A percentile compares a stretch with the other conserved stretches of the same genome.
These are phyloP conservation scores for Hemibagrus wyckioides DNA, from an alignment of 2,113 vertebrate species.

Conservation along the genomic window DNA sequence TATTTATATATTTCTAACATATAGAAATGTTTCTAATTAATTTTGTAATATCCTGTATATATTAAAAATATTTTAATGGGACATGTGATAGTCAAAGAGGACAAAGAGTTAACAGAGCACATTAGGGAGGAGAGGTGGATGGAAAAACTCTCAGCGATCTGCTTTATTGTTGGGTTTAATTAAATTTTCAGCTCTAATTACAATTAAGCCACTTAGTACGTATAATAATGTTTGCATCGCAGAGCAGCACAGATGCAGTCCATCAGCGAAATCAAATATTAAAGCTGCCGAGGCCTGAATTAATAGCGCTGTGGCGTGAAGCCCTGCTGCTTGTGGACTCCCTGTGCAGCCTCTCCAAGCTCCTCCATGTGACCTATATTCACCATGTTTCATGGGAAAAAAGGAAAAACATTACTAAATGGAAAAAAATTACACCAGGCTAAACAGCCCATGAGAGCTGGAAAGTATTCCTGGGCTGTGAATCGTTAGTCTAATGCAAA, in stretches of 20 bases:
- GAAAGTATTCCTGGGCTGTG: constrained; percentile 79
- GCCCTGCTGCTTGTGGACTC: constrained; percentile 61
- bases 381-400: constrained; percentile 65
- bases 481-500: constrained; percentile 83
- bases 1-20: background rate
- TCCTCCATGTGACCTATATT: constrained; percentile 77
- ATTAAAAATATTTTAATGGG: background rate
- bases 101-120: constrained; percentile 54
- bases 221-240: constrained; percentile 84
- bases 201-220: constrained; percentile 84
- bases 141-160: constrained; percentile 62
- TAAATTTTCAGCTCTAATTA: constrained; percentile 84
- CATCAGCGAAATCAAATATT: constrained; percentile 84
- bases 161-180: constrained; percentile 80
- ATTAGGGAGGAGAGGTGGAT: constrained; percentile 44
- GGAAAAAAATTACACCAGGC: constrained; percentile 59
- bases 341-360: constrained; percentile 63
- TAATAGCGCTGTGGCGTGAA: constrained; percentile 74
- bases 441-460: constrained; percentile 66
- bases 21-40: background rate
- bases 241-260: constrained; percentile 84
- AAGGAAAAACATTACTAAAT: constrained; percentile 68
- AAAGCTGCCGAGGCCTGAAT: constrained; percentile 79
- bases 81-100: constrained; percentile 17
- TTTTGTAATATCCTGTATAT: background rate